Percentiles rank a stretch among this genome's conserved stretches.
These are phyloP conservation scores for Hirundichthys speculiger DNA, from an alignment of 2,113 vertebrate species.

Conservation along the genomic window DNA sequence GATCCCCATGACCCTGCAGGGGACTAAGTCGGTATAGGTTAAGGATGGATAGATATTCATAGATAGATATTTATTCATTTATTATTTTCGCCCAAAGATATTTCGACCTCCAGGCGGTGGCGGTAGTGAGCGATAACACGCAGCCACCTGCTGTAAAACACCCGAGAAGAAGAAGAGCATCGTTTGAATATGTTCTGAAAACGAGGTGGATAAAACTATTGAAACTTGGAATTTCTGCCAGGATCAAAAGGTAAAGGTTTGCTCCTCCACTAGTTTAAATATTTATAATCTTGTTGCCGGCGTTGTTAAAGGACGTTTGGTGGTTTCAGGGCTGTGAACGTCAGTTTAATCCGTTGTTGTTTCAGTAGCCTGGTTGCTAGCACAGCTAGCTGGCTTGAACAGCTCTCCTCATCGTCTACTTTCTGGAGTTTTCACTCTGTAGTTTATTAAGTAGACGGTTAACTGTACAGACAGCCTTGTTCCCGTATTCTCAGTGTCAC, in stretches of 20 bases:
- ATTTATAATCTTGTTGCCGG: too few relatives aligned
- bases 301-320: rapidly evolving
- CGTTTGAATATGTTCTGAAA: conserved; percentile 19
- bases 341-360: not conserved
- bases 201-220: conserved; percentile 35
- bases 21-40: too few relatives aligned
- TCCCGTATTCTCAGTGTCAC: too few relatives aligned
- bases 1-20: too few relatives aligned
- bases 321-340: not conserved
- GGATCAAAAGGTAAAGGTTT: conserved; percentile 7
- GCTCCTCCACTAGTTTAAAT: not conserved
- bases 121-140: rapidly evolving
- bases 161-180: conserved; percentile 36
- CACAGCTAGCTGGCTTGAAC: not conserved
- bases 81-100: too few relatives aligned
- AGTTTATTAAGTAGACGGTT: too few relatives aligned
- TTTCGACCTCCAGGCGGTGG: conserved; percentile 7
- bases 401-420: too few relatives aligned
- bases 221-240: not conserved
- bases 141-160: not conserved
- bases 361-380: conserved; percentile 9
- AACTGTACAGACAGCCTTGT: too few relatives aligned
- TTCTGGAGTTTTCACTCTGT: too few relatives aligned
- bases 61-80: too few relatives aligned
- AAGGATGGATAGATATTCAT: too few relatives aligned